Conservation (phyloP, 1,140 invertebrate species). For the Helicoverpa zea region DNA sequence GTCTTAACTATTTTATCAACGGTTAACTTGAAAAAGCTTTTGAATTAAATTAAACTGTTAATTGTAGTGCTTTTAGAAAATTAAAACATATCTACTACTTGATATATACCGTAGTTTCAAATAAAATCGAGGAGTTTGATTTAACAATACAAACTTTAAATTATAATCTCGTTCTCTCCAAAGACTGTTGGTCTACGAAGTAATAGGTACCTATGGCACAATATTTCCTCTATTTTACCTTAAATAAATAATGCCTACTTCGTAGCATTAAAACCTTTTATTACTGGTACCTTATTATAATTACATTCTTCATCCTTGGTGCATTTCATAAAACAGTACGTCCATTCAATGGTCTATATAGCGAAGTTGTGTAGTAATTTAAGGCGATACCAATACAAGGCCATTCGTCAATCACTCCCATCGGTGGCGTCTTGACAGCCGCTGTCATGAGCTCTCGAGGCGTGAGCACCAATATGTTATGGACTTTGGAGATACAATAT, state of each 20-base stretch:
- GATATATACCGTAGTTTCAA: too few species aligned
- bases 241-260: too few species aligned
- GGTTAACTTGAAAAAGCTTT: conserved; percentile 21
- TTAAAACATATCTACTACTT: too few species aligned
- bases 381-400: conserved; percentile 29
- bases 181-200: too few species aligned
- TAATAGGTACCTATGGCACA: too few species aligned
- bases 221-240: too few species aligned
- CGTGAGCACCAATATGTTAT: conserved; percentile 61
- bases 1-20: conserved; percentile 50
- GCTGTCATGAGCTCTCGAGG: conserved; percentile 57
- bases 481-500: conserved; percentile 29
- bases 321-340: background rate
- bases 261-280: too few species aligned
- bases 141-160: too few species aligned
- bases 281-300: background rate
- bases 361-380: conserved; percentile 14
- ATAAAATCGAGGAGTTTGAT: too few species aligned
- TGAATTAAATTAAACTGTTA: conserved; percentile 36
- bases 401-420: conserved; percentile 63
- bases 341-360: background rate
- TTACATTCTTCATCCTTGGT: background rate
- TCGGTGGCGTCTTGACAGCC: conserved; percentile 54
- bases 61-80: background rate
- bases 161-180: too few species aligned